Evolutionary conservation across 30 jellyfish, hydroid and myxozoan genomes (phyloP), one percentile per base, ranked within the genome.

Genomic region (Sanderia malayensis): DNA sequence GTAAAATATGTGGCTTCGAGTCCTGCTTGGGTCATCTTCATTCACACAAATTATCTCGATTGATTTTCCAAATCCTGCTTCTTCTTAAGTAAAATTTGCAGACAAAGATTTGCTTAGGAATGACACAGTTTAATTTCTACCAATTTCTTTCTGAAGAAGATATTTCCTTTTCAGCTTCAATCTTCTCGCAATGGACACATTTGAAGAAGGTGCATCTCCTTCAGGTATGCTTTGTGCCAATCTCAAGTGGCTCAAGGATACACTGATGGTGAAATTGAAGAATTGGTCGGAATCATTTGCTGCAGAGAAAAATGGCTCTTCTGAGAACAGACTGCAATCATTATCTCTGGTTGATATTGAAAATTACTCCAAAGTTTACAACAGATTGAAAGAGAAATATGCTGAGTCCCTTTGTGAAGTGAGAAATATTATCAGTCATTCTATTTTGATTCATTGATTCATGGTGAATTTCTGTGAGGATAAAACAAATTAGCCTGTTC

Each of bases 331-430:
- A 37, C 66, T 65, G 9, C 93, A 84, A 19, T 84, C 98, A 4
- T 58, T 92, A 59, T 58, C 96, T 19, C 67, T 84, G 37, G 93
- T 92, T 2, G 73, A 78, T 23, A 34, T 92, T 23, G 98, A 92
- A 61, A 85, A 70, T 49, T 92, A 92, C 60, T 58, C 89, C 22
- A 62, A 59, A 21, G 44, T 70, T 24, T 92, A 92, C 57, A 71
- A 69, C 31, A 66, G 71, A 31, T 57, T 92, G 82, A 92, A 92
- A 53, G 32, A 58, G 67, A 92, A 92, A 64, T 92, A 92, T 80
- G 96, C 95, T 1, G 69, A 94, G 46, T 31, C 82, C 31, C 74
- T 92, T 24, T 81, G 87, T 22, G 78, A 92, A 93, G 98, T 92
- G 41, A 23, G 74, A 9, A 55, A 55, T 4, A 7, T 55, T 55